Percentiles rank a stretch among this genome's conserved stretches.
Evolutionary conservation across 2,113 vertebrate genomes (phyloP).

Genomic region (Pluvialis apricaria): DNA sequence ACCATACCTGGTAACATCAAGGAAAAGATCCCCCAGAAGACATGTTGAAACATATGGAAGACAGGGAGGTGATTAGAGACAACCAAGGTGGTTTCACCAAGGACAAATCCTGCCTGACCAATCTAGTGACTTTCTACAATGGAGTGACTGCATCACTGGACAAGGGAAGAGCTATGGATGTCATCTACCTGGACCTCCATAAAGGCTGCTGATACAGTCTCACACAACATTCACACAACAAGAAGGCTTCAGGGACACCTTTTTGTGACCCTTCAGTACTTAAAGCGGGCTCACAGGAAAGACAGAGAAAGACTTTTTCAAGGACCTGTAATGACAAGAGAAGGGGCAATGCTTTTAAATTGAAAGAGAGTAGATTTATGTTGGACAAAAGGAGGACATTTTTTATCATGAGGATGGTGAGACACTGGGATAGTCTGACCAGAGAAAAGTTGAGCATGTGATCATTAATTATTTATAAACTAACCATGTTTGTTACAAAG

Average conservation of each 20-base stretch:
- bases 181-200: not conserved
- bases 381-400: not conserved
- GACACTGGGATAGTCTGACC: not conserved
- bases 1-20: too few species aligned
- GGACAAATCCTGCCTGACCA: not conserved
- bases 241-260: not conserved
- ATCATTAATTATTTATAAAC: not conserved
- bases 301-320: not conserved
- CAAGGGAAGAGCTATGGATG: not conserved
- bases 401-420: not conserved
- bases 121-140: not conserved
- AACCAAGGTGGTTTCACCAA: not conserved
- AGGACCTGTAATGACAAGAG: not conserved
- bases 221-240: not conserved
- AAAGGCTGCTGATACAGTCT: accelerated
- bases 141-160: not conserved
- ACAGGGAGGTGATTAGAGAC: not conserved
- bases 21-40: not conserved
- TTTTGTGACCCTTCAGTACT: not conserved
- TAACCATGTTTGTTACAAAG: not conserved
- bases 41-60: not conserved
- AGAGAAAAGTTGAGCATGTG: not conserved
- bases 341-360: not conserved
- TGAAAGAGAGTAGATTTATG: not conserved
- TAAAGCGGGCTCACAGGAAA: not conserved